Evolutionary conservation across 2,888 invertebrate genomes (phyloP).

Genomic region (Ophonus ardosiacus): DNA sequence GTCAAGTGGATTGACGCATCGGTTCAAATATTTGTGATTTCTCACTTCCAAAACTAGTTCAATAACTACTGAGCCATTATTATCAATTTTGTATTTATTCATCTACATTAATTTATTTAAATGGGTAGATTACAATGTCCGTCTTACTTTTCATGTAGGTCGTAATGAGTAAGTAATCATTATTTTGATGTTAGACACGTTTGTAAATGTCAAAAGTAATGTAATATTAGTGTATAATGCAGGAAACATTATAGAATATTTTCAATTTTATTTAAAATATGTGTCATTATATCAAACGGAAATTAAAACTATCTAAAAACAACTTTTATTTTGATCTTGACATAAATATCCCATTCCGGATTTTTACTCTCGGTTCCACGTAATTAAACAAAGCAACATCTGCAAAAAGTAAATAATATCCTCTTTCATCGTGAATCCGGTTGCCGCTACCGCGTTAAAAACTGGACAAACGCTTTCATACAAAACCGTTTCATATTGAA

Average conservation of each 20-base stretch:
- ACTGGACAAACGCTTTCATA: conserved; percentile 8
- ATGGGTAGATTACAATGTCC: neutral
- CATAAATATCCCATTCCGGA: conserved; percentile 14
- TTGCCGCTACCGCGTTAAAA: conserved; percentile 4
- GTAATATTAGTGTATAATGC: neutral
- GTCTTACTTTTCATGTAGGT: neutral
- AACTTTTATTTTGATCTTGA: conserved; percentile 25
- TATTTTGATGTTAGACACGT: neutral
- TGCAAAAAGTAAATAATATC: conserved; percentile 27
- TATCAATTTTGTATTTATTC: too few species aligned
- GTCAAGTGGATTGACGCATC: too few species aligned
- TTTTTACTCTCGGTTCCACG: conserved; percentile 34
- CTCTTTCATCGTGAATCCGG: conserved; percentile 19
- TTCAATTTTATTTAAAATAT: conserved; percentile 18
- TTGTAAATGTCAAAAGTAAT: neutral
- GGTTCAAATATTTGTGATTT: too few species aligned
- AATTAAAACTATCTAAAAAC: neutral
- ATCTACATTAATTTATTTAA: too few species aligned
- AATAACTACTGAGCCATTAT: too few species aligned
- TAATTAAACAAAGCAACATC: conserved; percentile 29
- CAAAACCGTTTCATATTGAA: neutral
- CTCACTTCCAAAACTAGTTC: too few species aligned
- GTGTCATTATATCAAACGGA: conserved; percentile 21
- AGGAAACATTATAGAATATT: neutral
- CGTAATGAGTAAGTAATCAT: neutral